Base-by-base conservation (phyloP, 64 coral and sea anemone genomes). In the Stylophora pistillata region DNA sequence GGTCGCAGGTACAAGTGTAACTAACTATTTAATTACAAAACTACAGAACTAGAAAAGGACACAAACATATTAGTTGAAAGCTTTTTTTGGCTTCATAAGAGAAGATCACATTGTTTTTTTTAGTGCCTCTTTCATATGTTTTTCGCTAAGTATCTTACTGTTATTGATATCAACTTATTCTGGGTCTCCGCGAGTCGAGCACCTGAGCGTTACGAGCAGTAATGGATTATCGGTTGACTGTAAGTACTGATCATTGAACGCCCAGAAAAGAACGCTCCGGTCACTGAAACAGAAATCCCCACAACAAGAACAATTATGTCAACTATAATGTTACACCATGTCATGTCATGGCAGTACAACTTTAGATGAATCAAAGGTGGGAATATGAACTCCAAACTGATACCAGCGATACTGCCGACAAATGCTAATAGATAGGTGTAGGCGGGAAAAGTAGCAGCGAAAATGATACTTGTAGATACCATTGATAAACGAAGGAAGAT, bases 371-470 rank as follows among this genome's bases (percentile, higher is more conserved):
- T 95, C 34, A 98, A 54, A 37, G 96, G 75, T 0, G 96, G 96
- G 6, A 98, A 98, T 55, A 98, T 95, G 55, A 98, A 92, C 77
- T 98, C 96, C 15, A 98, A 55, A 56, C 96, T 95, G 31, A 94
- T 98, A 13, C 96, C 96, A 15, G 93, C 86, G 2, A 98, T 64
- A 58, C 96, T 98, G 14, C 96, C 93, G 6, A 98, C 75, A 41
- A 98, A 95, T 1, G 96, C 89, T 33, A 98, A 72, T 47, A 98
- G 18, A 85, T 95, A 89, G 10, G 96, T 82, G 86, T 92, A 98
- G 9, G 86, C 78, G n/a, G 96, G 96, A 21, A 95, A 56, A 15
- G 85, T 68, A 9, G 96, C 90, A 66, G 93, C 93, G 21, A 98
- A 64, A 73, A 95, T 60, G 71, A 94, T 70, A 79, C 93, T 92